A percentile compares a stretch with the other conserved stretches of the same genome.
Conservation (phyloP, 2,797 vertebrate species). For the Prunella strophiata region DNA sequence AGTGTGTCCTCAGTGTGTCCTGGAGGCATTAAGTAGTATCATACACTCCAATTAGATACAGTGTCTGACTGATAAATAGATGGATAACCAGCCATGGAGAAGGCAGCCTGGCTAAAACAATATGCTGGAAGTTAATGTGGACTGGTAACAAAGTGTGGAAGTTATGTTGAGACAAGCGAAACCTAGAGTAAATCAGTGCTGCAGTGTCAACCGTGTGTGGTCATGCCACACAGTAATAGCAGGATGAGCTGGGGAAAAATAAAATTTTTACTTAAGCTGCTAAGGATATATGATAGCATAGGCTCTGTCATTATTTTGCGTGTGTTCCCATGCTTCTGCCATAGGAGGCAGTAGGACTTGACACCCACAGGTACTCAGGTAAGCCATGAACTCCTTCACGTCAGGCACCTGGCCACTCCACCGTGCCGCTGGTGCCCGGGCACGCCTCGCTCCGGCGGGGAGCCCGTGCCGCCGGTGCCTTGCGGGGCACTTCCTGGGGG, state of each 20-base stretch:
- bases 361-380: not conserved
- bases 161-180: accelerated
- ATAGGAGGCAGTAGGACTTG: not conserved
- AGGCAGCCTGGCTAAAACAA: not conserved
- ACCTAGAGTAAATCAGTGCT: not conserved
- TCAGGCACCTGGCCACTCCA: not conserved
- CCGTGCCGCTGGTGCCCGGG: accelerated
- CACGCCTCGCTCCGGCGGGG: accelerated
- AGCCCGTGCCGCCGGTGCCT: accelerated
- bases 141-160: not conserved
- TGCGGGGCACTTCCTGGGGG: not conserved
- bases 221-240: accelerated
- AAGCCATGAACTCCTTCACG: not conserved
- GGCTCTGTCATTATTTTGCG: not conserved
- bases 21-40: not conserved
- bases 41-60: accelerated
- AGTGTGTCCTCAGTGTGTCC: not conserved
- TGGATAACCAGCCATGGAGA: not conserved
- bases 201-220: accelerated
- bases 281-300: accelerated
- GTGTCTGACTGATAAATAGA: not conserved
- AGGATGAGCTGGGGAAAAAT: not conserved
- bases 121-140: not conserved
- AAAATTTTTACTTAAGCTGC: not conserved
- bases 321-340: not conserved